Conservation (phyloP, 2,113 vertebrate species). For the Crotalus viridis region DNA sequence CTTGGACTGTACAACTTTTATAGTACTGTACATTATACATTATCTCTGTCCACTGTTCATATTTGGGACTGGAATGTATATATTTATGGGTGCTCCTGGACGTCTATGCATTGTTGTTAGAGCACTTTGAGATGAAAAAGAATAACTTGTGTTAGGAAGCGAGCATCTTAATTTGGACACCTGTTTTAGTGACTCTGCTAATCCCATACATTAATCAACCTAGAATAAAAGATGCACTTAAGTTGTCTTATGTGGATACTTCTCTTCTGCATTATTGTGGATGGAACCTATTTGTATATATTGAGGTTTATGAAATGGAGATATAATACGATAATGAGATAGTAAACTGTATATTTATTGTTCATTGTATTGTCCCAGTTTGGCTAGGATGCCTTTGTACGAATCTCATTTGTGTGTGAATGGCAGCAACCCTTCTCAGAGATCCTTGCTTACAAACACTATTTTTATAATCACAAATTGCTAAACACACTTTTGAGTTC, state of each 20-base stretch:
- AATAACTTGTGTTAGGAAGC: neutral
- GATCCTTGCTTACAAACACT: conserved; percentile 58
- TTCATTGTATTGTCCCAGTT: conserved; percentile 50
- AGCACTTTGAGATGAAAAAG: conserved; percentile 49
- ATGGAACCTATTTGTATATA: conserved; percentile 75
- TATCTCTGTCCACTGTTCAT: conserved; percentile 62
- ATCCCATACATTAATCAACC: conserved; percentile 43
- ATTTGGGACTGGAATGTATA: conserved; percentile 53
- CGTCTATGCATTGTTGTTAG: conserved; percentile 47
- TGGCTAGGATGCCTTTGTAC: conserved; percentile 73
- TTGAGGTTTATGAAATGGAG: conserved; percentile 66
- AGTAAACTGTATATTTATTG: conserved; percentile 77
- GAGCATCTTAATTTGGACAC: conserved; percentile 25
- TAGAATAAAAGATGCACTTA: conserved; percentile 57
- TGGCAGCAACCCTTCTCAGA: conserved; percentile 61
- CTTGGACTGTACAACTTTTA: conserved; percentile 33
- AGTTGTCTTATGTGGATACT: conserved; percentile 46
- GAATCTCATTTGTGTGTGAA: conserved; percentile 30
- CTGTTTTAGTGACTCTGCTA: conserved; percentile 43
- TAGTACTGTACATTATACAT: conserved; percentile 5
- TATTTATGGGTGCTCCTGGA: conserved; percentile 41
- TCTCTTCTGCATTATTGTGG: conserved; percentile 55
- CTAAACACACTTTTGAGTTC: conserved; percentile 41
- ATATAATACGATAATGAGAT: conserved; percentile 67
- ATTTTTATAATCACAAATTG: conserved; percentile 69